Percentiles rank a stretch among this genome's conserved stretches.
Conservation (phyloP, 2,888 invertebrate genomes). For the Lithosia quadra region DNA sequence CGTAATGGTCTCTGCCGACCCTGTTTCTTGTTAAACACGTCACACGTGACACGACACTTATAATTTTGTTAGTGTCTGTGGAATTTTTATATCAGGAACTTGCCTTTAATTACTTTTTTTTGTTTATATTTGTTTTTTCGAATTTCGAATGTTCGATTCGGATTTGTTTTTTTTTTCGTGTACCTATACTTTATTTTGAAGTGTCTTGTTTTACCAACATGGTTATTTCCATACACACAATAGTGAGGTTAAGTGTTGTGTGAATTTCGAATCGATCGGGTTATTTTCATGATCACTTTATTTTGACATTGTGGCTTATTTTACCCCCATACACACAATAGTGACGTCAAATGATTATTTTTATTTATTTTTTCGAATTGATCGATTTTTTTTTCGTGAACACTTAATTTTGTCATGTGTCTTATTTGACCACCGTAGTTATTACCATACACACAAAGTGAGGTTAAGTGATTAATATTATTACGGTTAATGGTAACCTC, state of each 20-base stretch:
- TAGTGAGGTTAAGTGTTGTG: neutral
- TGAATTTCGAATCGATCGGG: too few species aligned
- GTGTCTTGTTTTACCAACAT: neutral
- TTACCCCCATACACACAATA: neutral
- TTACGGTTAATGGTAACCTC: neutral
- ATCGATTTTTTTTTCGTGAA: neutral
- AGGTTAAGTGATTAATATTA: neutral
- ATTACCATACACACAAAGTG: neutral
- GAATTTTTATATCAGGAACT: conserved; percentile 24
- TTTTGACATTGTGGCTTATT: too few species aligned
- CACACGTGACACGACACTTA: conserved; percentile 4
- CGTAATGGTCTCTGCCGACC: conserved; percentile 8
- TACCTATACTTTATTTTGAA: neutral
- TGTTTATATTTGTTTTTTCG: conserved; percentile 2
- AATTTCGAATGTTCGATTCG: conserved; percentile 5
- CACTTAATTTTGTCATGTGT: too few species aligned
- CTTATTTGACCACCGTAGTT: neutral
- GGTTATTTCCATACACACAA: neutral
- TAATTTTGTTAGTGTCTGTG: conserved; percentile 16
- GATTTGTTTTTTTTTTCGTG: neutral
- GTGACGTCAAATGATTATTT: neutral
- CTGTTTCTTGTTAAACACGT: conserved; percentile 14
- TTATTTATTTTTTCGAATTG: conserved; percentile 8
- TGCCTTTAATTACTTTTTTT: conserved; percentile 9
- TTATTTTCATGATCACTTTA: too few species aligned